Evolutionary conservation across 1,140 invertebrate genomes (phyloP), one percentile per base, ranked within the genome.

Genomic region (Papilio helenus): DNA sequence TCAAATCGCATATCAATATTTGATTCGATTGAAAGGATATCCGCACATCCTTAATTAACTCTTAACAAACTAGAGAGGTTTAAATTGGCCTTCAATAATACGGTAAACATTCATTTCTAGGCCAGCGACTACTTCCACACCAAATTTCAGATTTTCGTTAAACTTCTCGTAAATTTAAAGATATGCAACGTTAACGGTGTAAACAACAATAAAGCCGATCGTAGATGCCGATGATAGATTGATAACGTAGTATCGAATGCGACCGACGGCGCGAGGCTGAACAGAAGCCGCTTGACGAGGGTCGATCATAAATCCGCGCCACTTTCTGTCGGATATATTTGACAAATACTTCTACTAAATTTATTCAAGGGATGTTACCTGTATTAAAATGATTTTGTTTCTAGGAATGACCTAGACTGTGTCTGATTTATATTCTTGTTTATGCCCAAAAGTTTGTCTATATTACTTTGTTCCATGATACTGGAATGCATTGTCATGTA

Each of bases 161-260:
- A 23, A 3, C 8, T 26, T 61, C 20, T 61, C 3, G 55, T 23
- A 55, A 61, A 23, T 68, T 58, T 58, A n/a, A 14, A 61, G 0
- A 3, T 68, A 3, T 29, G 14, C 12, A 34, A 68, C 4, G 20
- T 29, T 29, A 5, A 29, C 34, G 26, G 1, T 16, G 3, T 29
- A 68, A 29, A 29, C 26, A 68, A 65, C n/a, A 61, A 65, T 14
- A 68, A 68, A 68, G 23, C 61, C 26, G 4, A 14, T 29, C 23
- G n/a, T 68, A 68, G 26, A 29, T n/a, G n/a, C n/a, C n/a, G n/a
- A 68, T 68, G 23, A 29, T 68, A 26, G 61, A 68, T 68, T 68
- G 61, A 16, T 68, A 68, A 16, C 23, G 8, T 4, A 18, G 61
- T 68, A 68, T 68, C 61, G 61, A 61, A 61, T 61, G 23, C 61